phyloP scores from a whole-genome alignment of 2,797 vertebrate genomes.

The Anomalospiza imberbis region DNA sequence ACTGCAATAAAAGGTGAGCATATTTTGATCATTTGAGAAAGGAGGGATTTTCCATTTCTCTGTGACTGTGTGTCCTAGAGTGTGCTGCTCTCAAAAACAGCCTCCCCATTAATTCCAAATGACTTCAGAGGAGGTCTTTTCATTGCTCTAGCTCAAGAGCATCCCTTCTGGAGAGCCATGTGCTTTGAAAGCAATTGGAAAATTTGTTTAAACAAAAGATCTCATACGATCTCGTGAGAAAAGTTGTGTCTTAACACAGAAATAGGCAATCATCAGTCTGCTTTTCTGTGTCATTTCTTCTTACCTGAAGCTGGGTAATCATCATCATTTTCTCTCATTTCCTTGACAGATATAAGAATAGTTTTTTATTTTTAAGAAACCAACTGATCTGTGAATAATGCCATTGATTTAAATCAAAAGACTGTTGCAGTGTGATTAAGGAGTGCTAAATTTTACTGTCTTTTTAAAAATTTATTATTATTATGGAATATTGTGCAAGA shows the following conservation, averaged over 20 bases:
- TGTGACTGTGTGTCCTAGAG: neutral
- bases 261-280: neutral
- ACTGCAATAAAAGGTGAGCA: neutral
- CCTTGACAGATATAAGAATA: neutral
- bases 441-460: neutral
- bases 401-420: neutral
- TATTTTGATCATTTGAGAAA: neutral
- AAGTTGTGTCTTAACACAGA: neutral
- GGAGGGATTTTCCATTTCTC: neutral
- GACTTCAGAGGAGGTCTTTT: neutral
- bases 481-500: neutral
- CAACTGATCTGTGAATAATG: conserved; percentile 22
- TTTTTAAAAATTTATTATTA: neutral
- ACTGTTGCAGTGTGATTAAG: neutral
- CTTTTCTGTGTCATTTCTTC: conserved; percentile 10
- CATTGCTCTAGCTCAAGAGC: neutral
- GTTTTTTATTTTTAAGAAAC: conserved; percentile 13
- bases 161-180: neutral
- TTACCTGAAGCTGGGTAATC: neutral
- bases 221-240: neutral
- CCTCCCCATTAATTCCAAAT: neutral
- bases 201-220: neutral
- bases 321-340: neutral
- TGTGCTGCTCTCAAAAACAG: neutral
- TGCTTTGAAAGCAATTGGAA: neutral